A percentile compares a stretch with the other conserved stretches of the same genome.
These are phyloP conservation scores for Hirtodrosophila cameraria DNA, from an alignment of 2,888 invertebrate species.

Conservation along the genomic window DNA sequence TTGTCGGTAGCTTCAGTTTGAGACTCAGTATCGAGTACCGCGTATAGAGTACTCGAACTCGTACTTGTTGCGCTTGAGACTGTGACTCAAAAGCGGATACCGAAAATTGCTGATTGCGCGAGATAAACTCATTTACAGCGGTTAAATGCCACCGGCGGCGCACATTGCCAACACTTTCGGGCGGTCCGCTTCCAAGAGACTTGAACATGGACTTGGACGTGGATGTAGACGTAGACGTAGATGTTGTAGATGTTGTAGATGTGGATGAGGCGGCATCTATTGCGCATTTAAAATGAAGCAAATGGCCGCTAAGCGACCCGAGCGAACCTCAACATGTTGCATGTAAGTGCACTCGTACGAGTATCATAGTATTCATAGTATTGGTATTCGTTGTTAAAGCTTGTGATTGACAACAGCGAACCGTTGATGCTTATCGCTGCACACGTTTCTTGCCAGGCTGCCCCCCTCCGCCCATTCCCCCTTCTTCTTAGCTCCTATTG, in stretches of 20 bases:
- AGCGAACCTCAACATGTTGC: too few relatives aligned
- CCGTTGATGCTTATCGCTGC: conserved; percentile 61
- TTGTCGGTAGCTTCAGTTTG: conserved; percentile 25
- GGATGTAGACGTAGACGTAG: conserved; percentile 12
- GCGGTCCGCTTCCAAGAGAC: conserved; percentile 43
- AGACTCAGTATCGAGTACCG: not conserved
- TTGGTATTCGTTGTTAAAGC: conserved; percentile 26
- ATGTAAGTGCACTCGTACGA: conserved; percentile 31
- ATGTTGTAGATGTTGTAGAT: too few relatives aligned
- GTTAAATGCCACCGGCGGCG: conserved; percentile 82
- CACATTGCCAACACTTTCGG: conserved; percentile 75
- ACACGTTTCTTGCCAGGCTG: conserved; percentile 57
- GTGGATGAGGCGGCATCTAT: conserved; percentile 55
- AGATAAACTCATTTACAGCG: conserved; percentile 82
- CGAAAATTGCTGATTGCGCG: conserved; percentile 82
- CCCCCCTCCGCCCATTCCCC: conserved; percentile 8
- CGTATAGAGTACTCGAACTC: not conserved
- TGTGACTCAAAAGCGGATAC: conserved; percentile 79
- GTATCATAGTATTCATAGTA: conserved; percentile 14
- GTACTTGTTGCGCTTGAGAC: conserved; percentile 5
- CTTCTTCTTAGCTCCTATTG: conserved; percentile 34
- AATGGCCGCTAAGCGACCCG: conserved; percentile 14
- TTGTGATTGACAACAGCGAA: conserved; percentile 70
- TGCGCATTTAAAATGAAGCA: conserved; percentile 61
- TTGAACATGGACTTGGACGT: not conserved